Conservation (phyloP, 2,888 invertebrate species). For the Pandemis cinnamomeana region DNA sequence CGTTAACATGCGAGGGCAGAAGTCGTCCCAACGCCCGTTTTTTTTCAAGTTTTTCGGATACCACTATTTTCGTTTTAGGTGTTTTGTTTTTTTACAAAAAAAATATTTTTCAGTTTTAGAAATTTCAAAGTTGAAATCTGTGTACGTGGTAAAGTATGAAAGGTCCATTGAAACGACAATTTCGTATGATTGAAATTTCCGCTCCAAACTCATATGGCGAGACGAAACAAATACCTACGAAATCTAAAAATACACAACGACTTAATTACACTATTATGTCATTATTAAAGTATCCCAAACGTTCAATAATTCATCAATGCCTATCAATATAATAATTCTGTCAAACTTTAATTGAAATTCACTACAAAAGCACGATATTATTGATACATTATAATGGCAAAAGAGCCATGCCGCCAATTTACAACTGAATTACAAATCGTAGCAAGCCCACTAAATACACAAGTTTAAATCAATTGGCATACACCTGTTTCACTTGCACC, state of each 20-base stretch:
- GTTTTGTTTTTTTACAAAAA: neutral
- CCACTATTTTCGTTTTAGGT: neutral
- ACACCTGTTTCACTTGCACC: conserved; percentile 54
- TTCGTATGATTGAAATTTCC: neutral
- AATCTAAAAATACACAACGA: conserved; percentile 43
- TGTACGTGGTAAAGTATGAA: neutral
- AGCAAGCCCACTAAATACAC: conserved; percentile 79
- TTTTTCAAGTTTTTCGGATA: conserved; percentile 15
- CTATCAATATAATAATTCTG: conserved; percentile 83
- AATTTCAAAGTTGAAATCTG: neutral
- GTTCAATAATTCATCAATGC: conserved; percentile 76
- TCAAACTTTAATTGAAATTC: conserved; percentile 83
- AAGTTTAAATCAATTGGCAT: conserved; percentile 79
- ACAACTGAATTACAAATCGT: conserved; percentile 83
- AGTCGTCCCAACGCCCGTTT: conserved; percentile 13
- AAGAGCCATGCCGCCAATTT: conserved; percentile 80
- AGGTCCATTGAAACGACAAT: neutral
- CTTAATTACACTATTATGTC: conserved; percentile 59
- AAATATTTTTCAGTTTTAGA: too few relatives aligned
- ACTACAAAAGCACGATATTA: conserved; percentile 73
- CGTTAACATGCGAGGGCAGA: conserved; percentile 32
- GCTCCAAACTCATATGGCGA: neutral
- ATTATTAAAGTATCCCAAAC: conserved; percentile 55
- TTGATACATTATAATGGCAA: conserved; percentile 82
- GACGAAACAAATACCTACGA: neutral